Percentiles rank a stretch among this genome's conserved stretches.
These are phyloP conservation scores for Hydrotaea cyrtoneurina DNA, from an alignment of 2,888 invertebrate genomes.

Conservation along the genomic window DNA sequence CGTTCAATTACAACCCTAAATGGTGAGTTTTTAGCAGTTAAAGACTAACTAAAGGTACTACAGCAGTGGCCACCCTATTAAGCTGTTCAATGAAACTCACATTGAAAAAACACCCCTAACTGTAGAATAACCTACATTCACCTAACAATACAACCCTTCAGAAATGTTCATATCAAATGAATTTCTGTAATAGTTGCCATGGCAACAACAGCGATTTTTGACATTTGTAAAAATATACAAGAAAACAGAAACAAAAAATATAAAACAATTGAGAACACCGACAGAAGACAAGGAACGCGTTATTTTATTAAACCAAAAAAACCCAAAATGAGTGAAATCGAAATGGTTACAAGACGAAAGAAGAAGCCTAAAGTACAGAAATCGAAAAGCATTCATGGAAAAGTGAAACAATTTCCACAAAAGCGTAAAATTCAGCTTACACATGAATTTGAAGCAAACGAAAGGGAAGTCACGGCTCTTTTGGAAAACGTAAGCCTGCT, in stretches of 20 bases:
- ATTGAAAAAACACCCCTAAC: not conserved
- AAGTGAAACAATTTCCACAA: slow-evolving; percentile 39
- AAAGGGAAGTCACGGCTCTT: slow-evolving; percentile 74
- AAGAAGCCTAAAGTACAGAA: slow-evolving; percentile 57
- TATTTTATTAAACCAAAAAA: not conserved
- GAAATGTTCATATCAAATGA: not conserved
- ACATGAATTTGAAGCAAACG: slow-evolving; percentile 73
- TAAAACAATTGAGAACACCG: slow-evolving; percentile 23
- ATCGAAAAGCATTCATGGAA: slow-evolving; percentile 39
- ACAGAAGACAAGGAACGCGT: slow-evolving; percentile 15
- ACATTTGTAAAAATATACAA: not conserved
- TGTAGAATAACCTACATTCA: not conserved
- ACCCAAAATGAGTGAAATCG: slow-evolving; percentile 51
- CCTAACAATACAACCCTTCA: slow-evolving; percentile 36
- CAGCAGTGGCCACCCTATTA: no score
- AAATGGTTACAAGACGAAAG: slow-evolving; percentile 43
- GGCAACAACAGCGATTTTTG: slow-evolving; percentile 47
- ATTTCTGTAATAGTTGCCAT: slow-evolving; percentile 31
- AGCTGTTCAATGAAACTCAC: no score
- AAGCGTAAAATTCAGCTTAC: slow-evolving; percentile 75
- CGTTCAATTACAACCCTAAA: no score
- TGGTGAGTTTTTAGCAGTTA: no score
- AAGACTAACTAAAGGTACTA: no score
- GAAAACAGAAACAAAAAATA: not conserved
- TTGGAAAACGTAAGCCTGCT: slow-evolving; percentile 69